These are phyloP conservation scores for Zeugodacus cucurbitae DNA, from an alignment of 1,140 invertebrate species.

Conservation along the genomic window DNA sequence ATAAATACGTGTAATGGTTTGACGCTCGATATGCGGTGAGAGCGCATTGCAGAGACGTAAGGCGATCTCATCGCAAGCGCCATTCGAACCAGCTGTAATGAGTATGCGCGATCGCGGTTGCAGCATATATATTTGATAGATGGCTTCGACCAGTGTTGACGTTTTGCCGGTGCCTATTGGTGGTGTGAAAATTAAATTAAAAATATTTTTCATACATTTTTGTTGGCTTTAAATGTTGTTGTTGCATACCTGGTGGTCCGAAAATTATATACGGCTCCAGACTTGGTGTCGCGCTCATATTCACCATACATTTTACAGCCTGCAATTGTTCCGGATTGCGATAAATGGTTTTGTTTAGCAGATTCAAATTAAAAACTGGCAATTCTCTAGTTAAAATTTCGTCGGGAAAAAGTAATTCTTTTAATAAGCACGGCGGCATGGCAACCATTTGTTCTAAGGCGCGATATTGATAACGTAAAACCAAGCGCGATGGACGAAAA, in stretches of 20 bases:
- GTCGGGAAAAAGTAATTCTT: conserved; percentile 50
- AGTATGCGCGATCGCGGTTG: conserved; percentile 70
- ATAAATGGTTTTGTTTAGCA: conserved; percentile 43
- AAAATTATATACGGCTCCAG: conserved; percentile 82
- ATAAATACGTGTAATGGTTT: conserved; percentile 66
- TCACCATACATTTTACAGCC: conserved; percentile 75
- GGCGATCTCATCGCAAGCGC: conserved; percentile 80
- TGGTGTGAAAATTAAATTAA: neutral
- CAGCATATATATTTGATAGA: conserved; percentile 67
- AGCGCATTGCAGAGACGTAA: conserved; percentile 67
- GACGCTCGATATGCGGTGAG: conserved; percentile 57
- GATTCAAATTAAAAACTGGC: neutral
- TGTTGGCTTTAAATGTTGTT: neutral
- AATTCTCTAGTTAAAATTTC: conserved; percentile 33
- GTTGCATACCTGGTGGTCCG: conserved; percentile 76
- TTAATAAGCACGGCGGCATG: conserved; percentile 41
- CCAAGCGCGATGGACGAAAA: conserved; percentile 54
- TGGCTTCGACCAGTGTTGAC: conserved; percentile 79
- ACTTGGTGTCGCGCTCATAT: conserved; percentile 68
- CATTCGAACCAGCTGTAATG: conserved; percentile 80
- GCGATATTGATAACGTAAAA: conserved; percentile 58
- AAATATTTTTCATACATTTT: neutral
- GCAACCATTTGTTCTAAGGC: conserved; percentile 51
- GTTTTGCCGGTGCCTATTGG: conserved; percentile 78
- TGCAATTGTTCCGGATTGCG: conserved; percentile 74